These are phyloP conservation scores for Nipponia nippon DNA, from an alignment of 2,113 vertebrate genomes.

Conservation along the genomic window DNA sequence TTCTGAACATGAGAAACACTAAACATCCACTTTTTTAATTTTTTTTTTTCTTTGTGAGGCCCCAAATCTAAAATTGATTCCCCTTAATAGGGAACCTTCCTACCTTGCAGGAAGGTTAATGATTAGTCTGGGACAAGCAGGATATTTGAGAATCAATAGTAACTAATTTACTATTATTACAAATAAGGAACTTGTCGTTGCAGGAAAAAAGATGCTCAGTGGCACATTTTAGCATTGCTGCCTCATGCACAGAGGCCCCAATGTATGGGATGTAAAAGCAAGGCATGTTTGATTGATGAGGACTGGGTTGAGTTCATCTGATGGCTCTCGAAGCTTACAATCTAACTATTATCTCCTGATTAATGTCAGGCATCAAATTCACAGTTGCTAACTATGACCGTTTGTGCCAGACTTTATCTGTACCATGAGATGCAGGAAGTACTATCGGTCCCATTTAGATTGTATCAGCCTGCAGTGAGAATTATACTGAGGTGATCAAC, in stretches of 20 bases:
- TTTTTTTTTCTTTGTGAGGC: not conserved
- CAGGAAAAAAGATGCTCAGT: not conserved
- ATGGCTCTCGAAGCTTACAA: not conserved
- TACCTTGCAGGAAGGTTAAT: not conserved
- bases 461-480: not conserved
- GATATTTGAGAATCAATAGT: not conserved
- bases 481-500: not conserved
- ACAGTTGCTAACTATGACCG: not conserved
- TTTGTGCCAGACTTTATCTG: not conserved
- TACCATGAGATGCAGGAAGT: not conserved
- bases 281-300: not conserved
- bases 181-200: not conserved
- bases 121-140: not conserved
- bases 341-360: not conserved
- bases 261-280: not conserved
- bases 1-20: not conserved
- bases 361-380: conserved; percentile 5
- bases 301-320: not conserved
- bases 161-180: not conserved
- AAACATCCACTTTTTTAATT: not conserved
- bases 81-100: not conserved
- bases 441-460: not conserved
- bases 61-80: not conserved
- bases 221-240: not conserved
- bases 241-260: not conserved